Base-by-base conservation (phyloP, 37 sponge, comb jelly and placozoan genomes). In the Cliona cf. orientalis region DNA sequence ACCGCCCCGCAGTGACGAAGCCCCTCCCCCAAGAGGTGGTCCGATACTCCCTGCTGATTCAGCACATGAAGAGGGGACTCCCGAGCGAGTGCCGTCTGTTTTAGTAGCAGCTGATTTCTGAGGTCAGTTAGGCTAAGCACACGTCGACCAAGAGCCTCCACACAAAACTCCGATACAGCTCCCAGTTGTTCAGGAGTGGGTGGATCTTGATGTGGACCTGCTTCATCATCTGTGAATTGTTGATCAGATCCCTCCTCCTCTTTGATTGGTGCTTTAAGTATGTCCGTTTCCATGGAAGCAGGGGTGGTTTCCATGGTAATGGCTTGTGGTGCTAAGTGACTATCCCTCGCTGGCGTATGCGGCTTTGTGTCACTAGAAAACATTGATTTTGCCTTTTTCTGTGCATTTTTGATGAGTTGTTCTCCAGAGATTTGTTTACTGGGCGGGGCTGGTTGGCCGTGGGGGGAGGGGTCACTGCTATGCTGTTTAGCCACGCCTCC, bases 101-200 rank as follows among this genome's bases (percentile, higher is more conserved):
- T 42, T 31, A 71, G 45, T 0, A 83, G 55, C 26, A 90, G 74
- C 32, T 71, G 63, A 42, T 90, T 74, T 21, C 41, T 80, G n/a
- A 90, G 12, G 21, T 90, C 81, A 19, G 67, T 17, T 26, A 90
- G 63, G 0, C 74, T 35, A 21, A 81, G 39, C 11, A 90, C 91
- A 7, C 81, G 71, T 37, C 44, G 45, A 5, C 82, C 86, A 22
- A 90, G 17, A 23, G 66, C 49, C 44, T 74, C 69, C 72, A 22
- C 41, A 42, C 85, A 76, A 26, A 80, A 80, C 37, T 59, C 75
- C 36, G 37, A 68, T 23, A 84, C 28, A 45, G 67, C 66, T 0
- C 37, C 61, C 43, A 79, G 5, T 19, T 62, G 55, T 1, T 61
- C 86, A 12, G 23, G 23, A 1, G 3, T 17, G 32, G 68, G 36